Conservation (phyloP, 1,140 invertebrate genomes). For the Elysia chlorotica region DNA sequence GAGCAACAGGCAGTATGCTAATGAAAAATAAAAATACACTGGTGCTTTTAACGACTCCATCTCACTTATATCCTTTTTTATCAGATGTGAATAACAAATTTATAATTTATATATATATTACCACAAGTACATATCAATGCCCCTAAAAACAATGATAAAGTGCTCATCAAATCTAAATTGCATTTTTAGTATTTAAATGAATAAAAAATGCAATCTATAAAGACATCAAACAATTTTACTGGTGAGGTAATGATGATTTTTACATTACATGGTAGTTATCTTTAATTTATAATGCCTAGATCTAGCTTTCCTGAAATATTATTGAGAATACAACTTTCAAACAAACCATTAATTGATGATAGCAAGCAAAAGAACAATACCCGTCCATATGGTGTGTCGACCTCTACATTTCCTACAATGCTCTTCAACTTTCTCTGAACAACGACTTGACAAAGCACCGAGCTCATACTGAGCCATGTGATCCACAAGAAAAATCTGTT, state of each 20-base stretch:
- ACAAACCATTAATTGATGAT: background rate
- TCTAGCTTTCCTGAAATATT: background rate
- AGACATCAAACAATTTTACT: background rate
- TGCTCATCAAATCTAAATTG: too few relatives aligned
- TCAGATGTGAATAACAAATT: too few relatives aligned
- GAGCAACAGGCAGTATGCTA: too few relatives aligned
- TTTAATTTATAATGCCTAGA: background rate
- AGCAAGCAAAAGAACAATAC: background rate
- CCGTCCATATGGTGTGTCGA: background rate
- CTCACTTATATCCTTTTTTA: too few relatives aligned
- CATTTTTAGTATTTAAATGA: too few relatives aligned
- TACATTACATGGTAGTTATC: background rate
- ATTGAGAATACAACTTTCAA: background rate
- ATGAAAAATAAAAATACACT: too few relatives aligned
- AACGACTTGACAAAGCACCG: background rate
- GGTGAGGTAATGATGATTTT: background rate
- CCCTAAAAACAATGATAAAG: too few relatives aligned
- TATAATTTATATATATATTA: too few relatives aligned
- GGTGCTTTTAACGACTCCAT: too few relatives aligned
- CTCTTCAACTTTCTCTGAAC: background rate
- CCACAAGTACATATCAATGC: too few relatives aligned
- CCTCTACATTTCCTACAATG: slow-evolving; percentile 10
- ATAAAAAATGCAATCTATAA: background rate
- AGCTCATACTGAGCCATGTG: background rate
- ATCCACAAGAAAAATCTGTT: background rate